Base-by-base conservation (phyloP, 2,113 vertebrate species). In the Nothobranchius furzeri region DNA sequence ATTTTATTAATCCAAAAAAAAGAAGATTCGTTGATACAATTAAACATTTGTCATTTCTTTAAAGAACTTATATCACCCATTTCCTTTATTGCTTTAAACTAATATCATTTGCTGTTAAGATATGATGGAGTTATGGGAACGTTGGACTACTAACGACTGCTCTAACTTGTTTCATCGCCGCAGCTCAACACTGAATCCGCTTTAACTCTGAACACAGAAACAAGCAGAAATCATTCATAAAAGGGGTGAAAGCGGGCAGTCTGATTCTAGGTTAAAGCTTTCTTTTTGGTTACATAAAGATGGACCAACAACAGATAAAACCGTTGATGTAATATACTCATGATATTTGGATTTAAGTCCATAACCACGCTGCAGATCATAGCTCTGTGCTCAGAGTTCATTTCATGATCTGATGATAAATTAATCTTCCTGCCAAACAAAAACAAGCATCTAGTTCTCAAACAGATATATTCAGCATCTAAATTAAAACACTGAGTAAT, bases 321-420 rank as follows among this genome's bases (percentile, higher is more conserved):
- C 59, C 55, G 48, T 13, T 64, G 59, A 72, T 64, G 69, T 17
- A 53, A 78, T 49, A 30, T 63, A 67, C 24, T 61, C 61, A 17
- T 60, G 42, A 24, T 63, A 45, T 70, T 51, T 58, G 49, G 47
- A 74, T 63, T 37, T 57, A 30, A 2, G 51, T 77, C 46, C 43
- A 49, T 57, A 48, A 59, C 50, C 52, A 36, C 54, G 20, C 36
- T 12, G 46, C 37, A 47, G 57, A 76, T 78, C 52, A 78, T 13
- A 47, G 40, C 60, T 58, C 45, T 64, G 64, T 79, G 70, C 73
- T 82, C 74, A 77, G 65, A 71, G 67, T 62, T 68, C 46, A 25
- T 65, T 62, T 53, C 66, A 54, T 76, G 68, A 77, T 73, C 71
- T 75, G 37, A 74, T 73, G 60, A 83, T 60, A 54, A 75, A 74